Evolutionary conservation across 2,888 invertebrate species (phyloP).

Genomic region (Branchellion lobata): DNA sequence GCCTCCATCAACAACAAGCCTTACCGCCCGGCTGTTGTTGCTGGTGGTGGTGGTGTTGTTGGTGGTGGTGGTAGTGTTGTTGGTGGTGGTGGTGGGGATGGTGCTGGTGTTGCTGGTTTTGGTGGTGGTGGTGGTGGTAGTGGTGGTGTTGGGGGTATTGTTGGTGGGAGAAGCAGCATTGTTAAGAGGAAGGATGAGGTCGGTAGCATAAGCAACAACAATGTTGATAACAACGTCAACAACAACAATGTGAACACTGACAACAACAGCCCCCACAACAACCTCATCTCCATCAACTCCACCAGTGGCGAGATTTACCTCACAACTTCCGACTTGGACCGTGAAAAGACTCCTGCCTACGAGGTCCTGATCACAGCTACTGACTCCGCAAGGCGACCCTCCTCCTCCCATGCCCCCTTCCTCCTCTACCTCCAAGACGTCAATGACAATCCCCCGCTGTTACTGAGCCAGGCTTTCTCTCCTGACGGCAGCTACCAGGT

Average conservation of each 20-base stretch:
- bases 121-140: too few relatives aligned
- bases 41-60: too few relatives aligned
- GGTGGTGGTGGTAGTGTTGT: too few relatives aligned
- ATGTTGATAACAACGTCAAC: neutral
- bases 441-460: slow-evolving; percentile 38
- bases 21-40: too few relatives aligned
- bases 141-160: too few relatives aligned
- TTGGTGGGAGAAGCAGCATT: too few relatives aligned
- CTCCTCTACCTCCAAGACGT: slow-evolving; percentile 47
- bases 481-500: slow-evolving; percentile 34
- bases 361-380: slow-evolving; percentile 55
- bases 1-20: neutral
- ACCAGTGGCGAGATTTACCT: neutral
- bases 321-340: slow-evolving; percentile 66
- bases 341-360: slow-evolving; percentile 56
- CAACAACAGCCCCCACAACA: neutral
- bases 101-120: too few relatives aligned
- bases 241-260: neutral
- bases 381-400: slow-evolving; percentile 55
- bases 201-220: neutral
- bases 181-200: too few relatives aligned
- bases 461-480: slow-evolving; percentile 46
- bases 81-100: too few relatives aligned
- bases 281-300: neutral
- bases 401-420: slow-evolving; percentile 39